Base-by-base conservation (phyloP, 2,113 vertebrate genomes). In the Notarius quadriscutis region DNA sequence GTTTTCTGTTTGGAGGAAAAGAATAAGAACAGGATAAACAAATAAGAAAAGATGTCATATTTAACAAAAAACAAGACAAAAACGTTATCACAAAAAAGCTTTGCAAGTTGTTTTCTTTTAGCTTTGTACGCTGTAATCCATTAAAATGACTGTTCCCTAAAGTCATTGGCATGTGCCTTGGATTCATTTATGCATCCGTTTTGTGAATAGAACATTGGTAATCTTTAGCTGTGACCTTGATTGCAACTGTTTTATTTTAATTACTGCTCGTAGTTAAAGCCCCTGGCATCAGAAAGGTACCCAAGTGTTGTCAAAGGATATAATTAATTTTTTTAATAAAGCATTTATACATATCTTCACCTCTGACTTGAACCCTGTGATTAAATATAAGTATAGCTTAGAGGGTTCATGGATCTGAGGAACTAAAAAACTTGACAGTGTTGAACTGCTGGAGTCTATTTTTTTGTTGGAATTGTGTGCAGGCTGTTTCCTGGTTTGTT, bases 231-330 rank as follows among this genome's bases (percentile, higher is more conserved):
- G 62, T 27, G 50, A 51, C 86, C 88, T 86, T 91, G 89, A 90
- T 87, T 92, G 79, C 88, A 81, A 67, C 41, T 55, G 86, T 85
- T 88, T 65, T 87, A 83, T 88, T 87, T 85, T 89, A 90, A 91
- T 90, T 88, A 91, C 86, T 90, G 85, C 89, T 83, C 80, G 18
- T 57, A 88, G 87, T 91, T 85, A 88, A 86, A 88, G 82, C 88
- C 86, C 57, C 86, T 30, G 72, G 27, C 84, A 88, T 88, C 85
- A 87, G 86, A 80, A 87, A 89, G 86, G 88, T 89, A 84, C 84
- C 62, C 81, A 48, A 57, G 78, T 87, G 79, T 81, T 92, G 84
- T 87, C 84, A 89, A 88, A 90, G 86, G 85, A 90, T 90, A 87
- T 88, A 91, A 91, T 92, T 90, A 91, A 79, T 41, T 41, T 41